Evolutionary conservation across 2,888 invertebrate species (phyloP), one percentile per base, ranked within the genome.

Genomic region (Aleiodes testaceus): DNA sequence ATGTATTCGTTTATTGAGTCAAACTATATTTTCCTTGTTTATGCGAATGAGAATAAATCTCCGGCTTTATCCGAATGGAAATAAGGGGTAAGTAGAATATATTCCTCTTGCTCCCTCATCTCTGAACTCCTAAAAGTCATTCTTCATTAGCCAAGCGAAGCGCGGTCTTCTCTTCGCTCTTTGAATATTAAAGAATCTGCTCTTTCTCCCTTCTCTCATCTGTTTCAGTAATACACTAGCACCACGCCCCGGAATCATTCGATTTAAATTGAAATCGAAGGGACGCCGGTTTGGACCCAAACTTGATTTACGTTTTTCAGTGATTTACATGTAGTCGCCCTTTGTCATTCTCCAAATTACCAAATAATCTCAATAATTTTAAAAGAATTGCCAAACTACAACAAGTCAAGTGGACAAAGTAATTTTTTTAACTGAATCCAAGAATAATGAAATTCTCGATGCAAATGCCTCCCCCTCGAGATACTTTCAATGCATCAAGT

Each of bases 221-320:
- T 44, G 69, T 42, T 61, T 55, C 53, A 66, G 72, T 68, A 70
- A 55, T 65, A 11, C 9, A 7, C 65, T 47, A 6, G 52, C 65
- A 44, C 76, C 75, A 77, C 77, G 75, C 76, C 76, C 75, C 75
- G 70, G 44, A 77, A 76, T 78, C 76, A 79, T 79, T 77, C 76
- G 77, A 79, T 76, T 78, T 77, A 76, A 75, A 77, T 79, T 77
- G 76, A 78, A 79, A 79, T 78, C 74, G 76, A 78, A 77, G 73
- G 73, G 73, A 22, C 66, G 47, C 45, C 44, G 30, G 55, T 67
- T 72, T 30, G 47, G 64, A 22, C 36, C 50, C 65, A 30, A 42
- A 47, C 30, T 42, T 72, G 52, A 63, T 72, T 68, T 20, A 67
- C 59, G 59, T 16, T 59, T 36, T 59, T 36, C n/a, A 18, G 1